A percentile compares a stretch with the other conserved stretches of the same genome.
phyloP scores from a whole-genome alignment of 2,888 invertebrate genomes.

The Diplazon laetatorius region DNA sequence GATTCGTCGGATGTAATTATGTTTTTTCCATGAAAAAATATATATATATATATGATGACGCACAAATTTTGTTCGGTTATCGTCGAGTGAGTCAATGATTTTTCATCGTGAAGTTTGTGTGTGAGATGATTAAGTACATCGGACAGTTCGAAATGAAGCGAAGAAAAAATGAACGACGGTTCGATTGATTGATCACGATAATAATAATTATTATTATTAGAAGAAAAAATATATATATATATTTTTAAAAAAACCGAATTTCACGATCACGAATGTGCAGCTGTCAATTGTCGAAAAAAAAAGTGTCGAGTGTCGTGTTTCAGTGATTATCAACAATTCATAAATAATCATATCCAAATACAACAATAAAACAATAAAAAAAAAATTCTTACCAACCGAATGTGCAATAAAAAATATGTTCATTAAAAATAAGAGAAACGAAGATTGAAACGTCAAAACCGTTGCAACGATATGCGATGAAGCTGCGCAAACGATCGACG shows the following conservation, averaged over 20 bases:
- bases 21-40: neutral
- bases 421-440: no score
- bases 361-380: no score
- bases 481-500: no score
- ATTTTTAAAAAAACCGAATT: neutral
- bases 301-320: slow-evolving; percentile 10
- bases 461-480: no score
- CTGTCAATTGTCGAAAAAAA: slow-evolving; percentile 2
- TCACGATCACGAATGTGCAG: neutral
- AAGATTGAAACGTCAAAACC: no score
- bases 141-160: slow-evolving; percentile 14
- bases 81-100: neutral
- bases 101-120: neutral
- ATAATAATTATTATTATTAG: neutral
- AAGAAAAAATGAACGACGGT: neutral
- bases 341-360: no score
- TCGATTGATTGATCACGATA: no score
- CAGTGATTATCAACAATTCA: neutral
- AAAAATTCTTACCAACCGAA: no score
- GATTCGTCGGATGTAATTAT: no score
- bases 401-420: no score
- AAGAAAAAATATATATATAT: neutral
- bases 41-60: neutral
- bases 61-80: neutral
- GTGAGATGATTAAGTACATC: neutral